A percentile compares a stretch with the other conserved stretches of the same genome.
Evolutionary conservation across 2,797 vertebrate genomes (phyloP).

Genomic region (Acanthis flammea): DNA sequence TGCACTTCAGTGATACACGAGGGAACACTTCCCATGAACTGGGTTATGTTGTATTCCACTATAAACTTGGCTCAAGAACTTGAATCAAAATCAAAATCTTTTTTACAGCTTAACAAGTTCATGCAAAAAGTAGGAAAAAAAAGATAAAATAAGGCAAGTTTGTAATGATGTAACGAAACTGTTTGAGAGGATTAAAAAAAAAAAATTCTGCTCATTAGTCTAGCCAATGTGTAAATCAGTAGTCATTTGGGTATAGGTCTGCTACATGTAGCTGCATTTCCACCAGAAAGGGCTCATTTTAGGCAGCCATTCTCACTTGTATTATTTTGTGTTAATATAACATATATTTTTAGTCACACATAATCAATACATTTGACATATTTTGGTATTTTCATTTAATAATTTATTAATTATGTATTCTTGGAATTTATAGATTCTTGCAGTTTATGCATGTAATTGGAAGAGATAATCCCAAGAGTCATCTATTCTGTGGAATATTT

Average conservation of each 20-base stretch:
- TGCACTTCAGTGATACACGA: not conserved
- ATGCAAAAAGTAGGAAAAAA: not conserved
- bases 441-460: not conserved
- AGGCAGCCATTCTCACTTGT: not conserved
- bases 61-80: not conserved
- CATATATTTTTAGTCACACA: fast-evolving
- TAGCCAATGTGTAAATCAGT: not conserved
- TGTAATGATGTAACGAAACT: not conserved
- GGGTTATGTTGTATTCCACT: not conserved
- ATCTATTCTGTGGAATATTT: not conserved
- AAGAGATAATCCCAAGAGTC: not conserved
- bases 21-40: not conserved
- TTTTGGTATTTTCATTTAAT: not conserved
- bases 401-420: not conserved
- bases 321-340: not conserved
- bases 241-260: not conserved
- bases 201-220: not conserved
- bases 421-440: not conserved
- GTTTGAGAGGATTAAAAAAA: fast-evolving
- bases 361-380: not conserved
- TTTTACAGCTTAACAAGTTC: not conserved
- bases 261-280: not conserved
- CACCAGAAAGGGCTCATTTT: not conserved
- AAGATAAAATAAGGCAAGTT: not conserved
- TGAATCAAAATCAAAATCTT: not conserved